phyloP scores from a whole-genome alignment of 2,113 vertebrate species.

The Oceanites oceanicus region DNA sequence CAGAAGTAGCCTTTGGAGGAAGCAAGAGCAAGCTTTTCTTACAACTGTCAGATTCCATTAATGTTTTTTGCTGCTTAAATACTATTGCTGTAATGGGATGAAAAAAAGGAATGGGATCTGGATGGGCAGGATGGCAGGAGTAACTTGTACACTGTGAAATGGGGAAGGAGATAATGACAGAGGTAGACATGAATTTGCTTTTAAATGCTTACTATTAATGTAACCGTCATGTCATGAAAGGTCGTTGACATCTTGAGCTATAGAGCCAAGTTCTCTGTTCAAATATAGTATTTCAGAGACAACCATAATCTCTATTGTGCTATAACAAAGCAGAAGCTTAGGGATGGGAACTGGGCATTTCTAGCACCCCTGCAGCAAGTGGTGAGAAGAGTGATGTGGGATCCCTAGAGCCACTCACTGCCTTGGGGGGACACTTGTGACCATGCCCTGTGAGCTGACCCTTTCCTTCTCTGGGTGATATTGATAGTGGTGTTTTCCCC shows the following conservation, averaged over 20 bases:
- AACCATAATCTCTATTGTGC: background rate
- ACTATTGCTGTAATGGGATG: background rate
- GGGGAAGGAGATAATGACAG: background rate
- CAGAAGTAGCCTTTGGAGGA: background rate
- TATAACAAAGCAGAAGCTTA: background rate
- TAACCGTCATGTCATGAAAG: background rate
- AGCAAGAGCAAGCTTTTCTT: background rate
- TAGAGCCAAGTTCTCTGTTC: background rate
- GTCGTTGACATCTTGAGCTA: background rate
- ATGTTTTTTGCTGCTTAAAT: background rate
- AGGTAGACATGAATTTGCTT: background rate
- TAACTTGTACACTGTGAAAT: background rate
- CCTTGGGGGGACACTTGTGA: background rate
- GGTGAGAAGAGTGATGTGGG: background rate
- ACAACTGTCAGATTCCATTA: background rate
- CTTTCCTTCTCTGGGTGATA: background rate
- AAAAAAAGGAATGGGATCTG: background rate
- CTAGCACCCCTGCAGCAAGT: background rate
- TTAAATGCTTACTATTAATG: background rate
- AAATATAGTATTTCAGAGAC: background rate
- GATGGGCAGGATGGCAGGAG: background rate
- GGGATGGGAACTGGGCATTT: background rate
- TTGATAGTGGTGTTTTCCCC: background rate
- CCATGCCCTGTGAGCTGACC: background rate
- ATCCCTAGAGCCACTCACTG: background rate